Evolutionary conservation across 2,888 invertebrate genomes (phyloP), one percentile per base, ranked within the genome.

Genomic region (Vanessa cardui): DNA sequence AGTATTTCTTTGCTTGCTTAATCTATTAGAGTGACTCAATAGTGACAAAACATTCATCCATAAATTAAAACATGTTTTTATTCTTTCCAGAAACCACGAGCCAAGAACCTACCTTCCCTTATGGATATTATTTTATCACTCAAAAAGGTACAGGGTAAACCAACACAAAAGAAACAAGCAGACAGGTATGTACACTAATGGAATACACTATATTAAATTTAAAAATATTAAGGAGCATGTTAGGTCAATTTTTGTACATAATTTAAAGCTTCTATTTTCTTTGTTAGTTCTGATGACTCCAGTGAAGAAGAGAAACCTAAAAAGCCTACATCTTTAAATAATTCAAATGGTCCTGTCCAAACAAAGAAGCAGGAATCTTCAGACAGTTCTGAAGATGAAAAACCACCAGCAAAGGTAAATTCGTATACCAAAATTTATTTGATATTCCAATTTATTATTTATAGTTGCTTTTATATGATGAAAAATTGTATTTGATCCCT

Each of bases 61-160:
- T 26, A 26, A 26, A 26, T 15, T 26, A 26, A 15, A 1, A 56
- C 12, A n/a, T 33, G 18, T 9, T 39, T 56, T 39, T n/a, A 18
- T 39, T 76, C 72, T 72, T 94, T 94, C 74, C 85, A 97, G 96
- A 93, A 93, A 74, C 84, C 88, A 12, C 85, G 95, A 61, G 91
- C 92, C 0, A 96, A 96, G 83, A 95, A 95, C 64, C 92, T 94
- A 0, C 95, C 96, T 0, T 90, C 94, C 15, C 85, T 97, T n/a
- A 74, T 83, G 15, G 96, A 96, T 15, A 90, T 96, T 16, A 73
- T 95, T 54, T 49, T 54, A 47, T 54, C 66, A 31, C 63, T 21
- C 49, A 74, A 66, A 62, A 72, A 66, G 54, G 15, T 39, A 31
- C 60, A 70, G 64, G 63, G 33, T n/a, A 77, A 77, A 69, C 67